Evolutionary conservation across 2,113 vertebrate genomes (phyloP).

Genomic region (Crotophaga sulcirostris): DNA sequence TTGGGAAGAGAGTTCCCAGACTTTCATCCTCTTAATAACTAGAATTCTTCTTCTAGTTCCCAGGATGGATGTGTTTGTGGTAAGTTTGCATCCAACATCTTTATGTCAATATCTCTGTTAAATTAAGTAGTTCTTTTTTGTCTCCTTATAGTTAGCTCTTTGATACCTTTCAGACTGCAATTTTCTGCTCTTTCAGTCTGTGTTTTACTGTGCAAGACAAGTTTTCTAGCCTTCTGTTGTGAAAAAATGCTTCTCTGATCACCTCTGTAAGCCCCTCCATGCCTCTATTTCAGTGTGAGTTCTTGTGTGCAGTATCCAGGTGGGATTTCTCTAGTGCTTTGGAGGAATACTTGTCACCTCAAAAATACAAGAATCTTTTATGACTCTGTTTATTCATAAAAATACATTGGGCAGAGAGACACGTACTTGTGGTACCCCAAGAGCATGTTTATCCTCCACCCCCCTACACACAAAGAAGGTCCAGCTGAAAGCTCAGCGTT

Average conservation of each 20-base stretch:
- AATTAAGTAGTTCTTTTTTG: neutral
- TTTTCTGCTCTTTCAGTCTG: neutral
- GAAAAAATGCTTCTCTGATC: neutral
- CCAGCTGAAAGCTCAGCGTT: neutral
- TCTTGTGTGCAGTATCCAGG: neutral
- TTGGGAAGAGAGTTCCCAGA: neutral
- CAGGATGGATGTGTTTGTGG: neutral
- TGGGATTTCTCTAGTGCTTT: neutral
- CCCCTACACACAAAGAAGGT: neutral
- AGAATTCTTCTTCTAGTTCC: neutral
- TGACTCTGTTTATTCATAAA: neutral
- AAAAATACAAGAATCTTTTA: neutral
- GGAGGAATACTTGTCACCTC: neutral
- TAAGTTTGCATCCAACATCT: neutral
- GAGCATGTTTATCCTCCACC: neutral
- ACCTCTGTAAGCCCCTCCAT: neutral
- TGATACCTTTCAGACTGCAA: neutral
- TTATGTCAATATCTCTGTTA: neutral
- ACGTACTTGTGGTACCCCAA: neutral
- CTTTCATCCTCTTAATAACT: neutral
- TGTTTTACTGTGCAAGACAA: neutral
- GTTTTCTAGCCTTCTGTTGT: neutral
- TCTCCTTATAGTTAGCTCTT: neutral
- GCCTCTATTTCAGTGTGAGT: neutral
- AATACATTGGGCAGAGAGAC: neutral